Conservation (phyloP, 2,888 invertebrate species). For the Polydrusus pterygomalis region DNA sequence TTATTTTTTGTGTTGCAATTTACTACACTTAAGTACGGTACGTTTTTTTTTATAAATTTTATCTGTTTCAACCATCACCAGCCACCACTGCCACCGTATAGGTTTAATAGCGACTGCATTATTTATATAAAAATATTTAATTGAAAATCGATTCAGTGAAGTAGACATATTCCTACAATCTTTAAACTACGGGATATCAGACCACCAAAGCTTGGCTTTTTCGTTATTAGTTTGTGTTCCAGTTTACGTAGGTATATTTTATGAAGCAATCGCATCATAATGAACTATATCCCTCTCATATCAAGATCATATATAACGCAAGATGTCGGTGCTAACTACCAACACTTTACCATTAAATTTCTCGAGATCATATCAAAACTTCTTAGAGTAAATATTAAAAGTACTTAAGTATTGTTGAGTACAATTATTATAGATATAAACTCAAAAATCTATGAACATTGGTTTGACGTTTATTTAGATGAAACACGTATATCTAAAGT, state of each 20-base stretch:
- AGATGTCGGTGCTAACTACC: slow-evolving; percentile 23
- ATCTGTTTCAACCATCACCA: too few species aligned
- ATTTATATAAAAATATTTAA: too few species aligned
- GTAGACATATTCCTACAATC: not conserved
- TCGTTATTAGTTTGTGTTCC: not conserved
- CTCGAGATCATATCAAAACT: slow-evolving; percentile 36
- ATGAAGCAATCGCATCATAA: slow-evolving; percentile 32
- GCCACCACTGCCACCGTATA: too few species aligned
- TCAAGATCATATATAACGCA: slow-evolving; percentile 36
- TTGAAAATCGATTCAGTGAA: too few species aligned
- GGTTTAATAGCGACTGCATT: too few species aligned
- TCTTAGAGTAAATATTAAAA: slow-evolving; percentile 24
- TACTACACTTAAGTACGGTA: too few species aligned
- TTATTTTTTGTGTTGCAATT: too few species aligned
- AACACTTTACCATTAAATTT: slow-evolving; percentile 34
- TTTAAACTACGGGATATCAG: not conserved
- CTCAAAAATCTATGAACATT: slow-evolving; percentile 51
- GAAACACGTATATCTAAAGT: too few species aligned
- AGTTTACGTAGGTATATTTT: slow-evolving; percentile 38
- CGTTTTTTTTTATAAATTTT: too few species aligned
- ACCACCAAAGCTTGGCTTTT: not conserved
- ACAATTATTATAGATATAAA: slow-evolving; percentile 41
- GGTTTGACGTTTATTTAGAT: slow-evolving; percentile 53
- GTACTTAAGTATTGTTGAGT: slow-evolving; percentile 21
- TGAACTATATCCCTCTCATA: slow-evolving; percentile 19